phyloP scores from a whole-genome alignment of 2,113 vertebrate species.

The Monarcha castaneiventris region DNA sequence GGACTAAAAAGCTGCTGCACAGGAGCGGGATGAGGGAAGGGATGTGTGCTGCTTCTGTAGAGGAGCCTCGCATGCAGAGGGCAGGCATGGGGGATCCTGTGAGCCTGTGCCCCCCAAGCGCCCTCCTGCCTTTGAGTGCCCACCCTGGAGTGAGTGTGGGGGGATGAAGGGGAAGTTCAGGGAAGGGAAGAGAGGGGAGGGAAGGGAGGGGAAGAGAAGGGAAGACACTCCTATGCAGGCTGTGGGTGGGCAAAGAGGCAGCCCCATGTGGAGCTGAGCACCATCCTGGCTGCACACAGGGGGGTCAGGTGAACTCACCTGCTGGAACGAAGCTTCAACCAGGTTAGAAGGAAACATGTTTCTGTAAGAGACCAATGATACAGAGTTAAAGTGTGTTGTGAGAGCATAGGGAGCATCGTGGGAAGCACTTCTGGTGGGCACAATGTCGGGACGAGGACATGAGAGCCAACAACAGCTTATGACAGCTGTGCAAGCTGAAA shows the following conservation, averaged over 20 bases:
- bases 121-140: neutral
- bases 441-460: fast-evolving
- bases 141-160: neutral
- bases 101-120: neutral
- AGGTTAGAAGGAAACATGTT: conserved; percentile 92
- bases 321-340: conserved; percentile 88
- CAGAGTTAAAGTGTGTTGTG: neutral
- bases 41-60: fast-evolving
- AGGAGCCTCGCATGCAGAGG: neutral
- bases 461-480: neutral
- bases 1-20: neutral
- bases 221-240: neutral
- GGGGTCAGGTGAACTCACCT: conserved; percentile 65
- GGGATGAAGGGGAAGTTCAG: too few species aligned
- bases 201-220: neutral
- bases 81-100: neutral
- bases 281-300: fast-evolving
- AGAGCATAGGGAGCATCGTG: neutral
- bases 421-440: neutral
- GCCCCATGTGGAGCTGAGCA: neutral
- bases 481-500: neutral
- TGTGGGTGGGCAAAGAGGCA: neutral
- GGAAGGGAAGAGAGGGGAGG: too few species aligned
- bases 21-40: fast-evolving
- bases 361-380: conserved; percentile 54